phyloP scores from a whole-genome alignment of 1,140 invertebrate genomes.

The Oreohelix idahoensis region DNA sequence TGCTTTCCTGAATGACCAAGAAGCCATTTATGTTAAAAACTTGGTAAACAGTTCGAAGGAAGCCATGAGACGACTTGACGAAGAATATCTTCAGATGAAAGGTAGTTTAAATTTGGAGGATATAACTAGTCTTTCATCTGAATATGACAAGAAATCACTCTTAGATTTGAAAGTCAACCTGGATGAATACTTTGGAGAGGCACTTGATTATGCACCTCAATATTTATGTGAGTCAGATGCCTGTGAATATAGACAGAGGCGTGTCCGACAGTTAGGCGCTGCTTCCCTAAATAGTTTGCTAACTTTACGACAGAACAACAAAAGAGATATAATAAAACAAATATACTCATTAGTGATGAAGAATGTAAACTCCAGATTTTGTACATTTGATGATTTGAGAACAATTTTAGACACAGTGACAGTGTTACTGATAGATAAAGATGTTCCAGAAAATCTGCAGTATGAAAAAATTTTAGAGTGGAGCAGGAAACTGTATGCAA shows the following conservation, averaged over 20 bases:
- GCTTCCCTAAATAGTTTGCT: constrained; percentile 31
- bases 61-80: constrained; percentile 44
- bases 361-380: neutral
- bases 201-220: constrained; percentile 31
- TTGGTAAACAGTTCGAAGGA: constrained; percentile 30
- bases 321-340: neutral
- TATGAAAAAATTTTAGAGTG: constrained; percentile 7
- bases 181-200: constrained; percentile 46
- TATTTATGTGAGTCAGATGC: constrained; percentile 19
- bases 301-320: neutral
- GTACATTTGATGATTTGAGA: constrained; percentile 12
- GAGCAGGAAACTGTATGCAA: neutral
- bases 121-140: neutral
- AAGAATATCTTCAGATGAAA: constrained; percentile 46
- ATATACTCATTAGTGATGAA: neutral
- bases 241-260: constrained; percentile 41
- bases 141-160: constrained; percentile 34
- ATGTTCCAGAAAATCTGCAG: neutral
- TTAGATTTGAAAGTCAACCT: constrained; percentile 45
- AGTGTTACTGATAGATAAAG: neutral
- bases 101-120: constrained; percentile 29
- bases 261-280: constrained; percentile 32
- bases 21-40: constrained; percentile 32
- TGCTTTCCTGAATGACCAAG: constrained; percentile 19
- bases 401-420: constrained; percentile 11